A percentile compares a stretch with the other conserved stretches of the same genome.
Evolutionary conservation across 1,140 invertebrate genomes (phyloP).

Genomic region (Eueides isabella): DNA sequence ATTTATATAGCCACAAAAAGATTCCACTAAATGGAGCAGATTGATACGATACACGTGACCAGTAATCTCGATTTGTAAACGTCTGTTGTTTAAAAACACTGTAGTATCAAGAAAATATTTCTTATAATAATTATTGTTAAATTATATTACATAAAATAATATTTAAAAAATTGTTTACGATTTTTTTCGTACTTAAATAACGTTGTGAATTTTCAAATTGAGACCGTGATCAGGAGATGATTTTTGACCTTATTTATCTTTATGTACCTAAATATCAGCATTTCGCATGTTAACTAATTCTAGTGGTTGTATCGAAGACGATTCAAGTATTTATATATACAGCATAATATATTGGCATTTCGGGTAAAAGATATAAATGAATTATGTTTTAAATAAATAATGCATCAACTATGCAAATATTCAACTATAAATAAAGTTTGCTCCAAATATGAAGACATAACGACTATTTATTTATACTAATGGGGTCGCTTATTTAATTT

Average conservation of each 20-base stretch:
- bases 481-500: neutral
- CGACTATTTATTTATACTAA: neutral
- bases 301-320: neutral
- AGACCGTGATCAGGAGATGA: neutral
- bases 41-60: constrained; percentile 26
- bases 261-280: neutral
- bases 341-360: neutral
- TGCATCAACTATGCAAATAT: neutral
- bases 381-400: neutral
- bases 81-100: constrained; percentile 13
- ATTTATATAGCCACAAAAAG: neutral
- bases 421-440: constrained; percentile 20
- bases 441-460: constrained; percentile 12
- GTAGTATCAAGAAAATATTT: neutral
- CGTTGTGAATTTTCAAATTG: neutral
- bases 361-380: neutral
- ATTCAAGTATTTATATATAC: neutral
- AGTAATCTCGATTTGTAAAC: constrained; percentile 1
- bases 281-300: neutral
- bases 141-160: neutral
- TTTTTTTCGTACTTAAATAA: neutral
- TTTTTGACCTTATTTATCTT: neutral
- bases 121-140: neutral
- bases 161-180: neutral
- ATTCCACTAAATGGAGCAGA: constrained; percentile 7